Evolutionary conservation across 2,113 vertebrate species (phyloP), one percentile per base, ranked within the genome.

Genomic region (Platysternon megacephalum): DNA sequence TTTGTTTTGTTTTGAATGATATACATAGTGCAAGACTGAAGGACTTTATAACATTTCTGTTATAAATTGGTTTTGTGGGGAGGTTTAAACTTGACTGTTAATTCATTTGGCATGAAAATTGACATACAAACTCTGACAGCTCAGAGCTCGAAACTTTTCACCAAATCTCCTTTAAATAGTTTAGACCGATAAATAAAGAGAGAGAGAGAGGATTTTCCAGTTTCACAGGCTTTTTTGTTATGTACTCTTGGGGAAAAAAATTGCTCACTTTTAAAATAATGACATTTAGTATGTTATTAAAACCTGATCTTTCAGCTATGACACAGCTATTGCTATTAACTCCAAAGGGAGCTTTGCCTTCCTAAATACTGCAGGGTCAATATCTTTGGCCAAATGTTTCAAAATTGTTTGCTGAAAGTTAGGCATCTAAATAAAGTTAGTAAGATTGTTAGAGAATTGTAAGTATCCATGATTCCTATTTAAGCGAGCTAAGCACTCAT

Each of bases 1-100:
- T 76, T 97, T 93, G 95, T 58, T 97, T 93, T 95, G 90, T 93
- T 95, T 56, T 74, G 88, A 79, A 94, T 89, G 44, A 91, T 97
- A 94, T 97, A 81, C 83, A 87, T 93, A 65, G 42, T 46, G 7
- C 74, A 14, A 6, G 13, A 28, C 22, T 28, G 74, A 78, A 78
- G 74, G 74, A 48, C 94, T 95, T 97, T 94, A n/a, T 89, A 92
- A 84, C 94, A 74, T 86, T 96, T 91, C 93, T 56, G 56, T 96
- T 96, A 93, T 97, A 79, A 95, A 55, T 39, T 95, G 6, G 52
- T 83, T 93, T 94, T 92, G 74, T 79, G 39, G 80, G 44, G 93
- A 91, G 91, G 39, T 94, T 93, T 90, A 86, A 95, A 81, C 74
- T 52, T 51, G 91, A 89, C 93, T 95, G 94, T 91, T 79, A 96